Evolutionary conservation across 2,797 vertebrate genomes (phyloP), one percentile per base, ranked within the genome.

Genomic region (Toxotes lorentzi): DNA sequence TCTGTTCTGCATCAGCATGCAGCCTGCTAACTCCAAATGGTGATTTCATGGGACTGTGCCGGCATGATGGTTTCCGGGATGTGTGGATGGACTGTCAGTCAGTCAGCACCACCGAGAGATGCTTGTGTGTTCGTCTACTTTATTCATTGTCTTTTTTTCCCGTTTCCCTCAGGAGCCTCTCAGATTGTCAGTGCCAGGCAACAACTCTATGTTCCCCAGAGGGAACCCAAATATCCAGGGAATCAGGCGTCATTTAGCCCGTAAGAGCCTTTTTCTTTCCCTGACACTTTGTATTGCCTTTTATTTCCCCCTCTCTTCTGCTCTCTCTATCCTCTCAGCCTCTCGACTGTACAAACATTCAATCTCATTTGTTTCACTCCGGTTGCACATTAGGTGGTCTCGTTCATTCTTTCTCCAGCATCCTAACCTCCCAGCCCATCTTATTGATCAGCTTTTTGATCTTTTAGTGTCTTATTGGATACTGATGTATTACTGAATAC

Each of bases 191-290:
- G 84, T 86, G 91, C 90, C 90, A 94, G 88, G 88, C 91, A 93
- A 89, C 91, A 91, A 93, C 91, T 92, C 76, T 87, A 88, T 72
- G 91, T 90, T 93, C 93, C 95, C 93, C 86, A 84, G 92, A 90
- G 93, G 86, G 89, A 89, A 86, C 76, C 83, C 86, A 92, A 93
- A 91, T 93, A 95, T 93, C 95, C 89, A 91, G 94, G 95, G 94
- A 95, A 95, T 95, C 92, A 90, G 92, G 92, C 95, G 81, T 95
- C 94, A 95, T 95, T 95, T 95, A 95, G 94, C 94, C 94, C 86
- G 89, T 91, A 89, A 94, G 89, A 94, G 90, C 79, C 91, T 94
- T 89, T 91, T 84, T 86, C 84, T 86, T 81, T 92, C 74, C 61
- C 73, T 87, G 83, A 84, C 87, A 81, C 85, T 76, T 78, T 82